Percentiles rank a stretch among this genome's conserved stretches.
Conservation (phyloP, 2,888 invertebrate genomes). For the Auanema sp. region DNA sequence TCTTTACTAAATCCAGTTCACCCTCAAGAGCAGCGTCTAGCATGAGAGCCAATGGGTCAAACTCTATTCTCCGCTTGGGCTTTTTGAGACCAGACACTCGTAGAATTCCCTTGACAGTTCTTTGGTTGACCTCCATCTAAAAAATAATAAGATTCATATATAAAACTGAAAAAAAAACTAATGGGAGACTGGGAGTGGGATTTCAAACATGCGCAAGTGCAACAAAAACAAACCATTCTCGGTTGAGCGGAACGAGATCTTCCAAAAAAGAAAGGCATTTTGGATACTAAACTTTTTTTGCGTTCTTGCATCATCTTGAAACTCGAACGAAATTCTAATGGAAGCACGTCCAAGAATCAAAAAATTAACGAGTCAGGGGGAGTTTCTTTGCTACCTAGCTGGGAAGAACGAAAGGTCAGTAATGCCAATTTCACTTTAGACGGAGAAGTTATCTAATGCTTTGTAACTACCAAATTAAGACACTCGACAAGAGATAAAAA, state of each 20-base stretch:
- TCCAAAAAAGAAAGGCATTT: too few relatives aligned
- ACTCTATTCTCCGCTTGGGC: conserved; percentile 79
- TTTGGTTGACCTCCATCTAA: conserved; percentile 8
- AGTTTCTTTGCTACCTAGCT: not conserved
- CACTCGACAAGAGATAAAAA: not conserved
- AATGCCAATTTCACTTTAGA: conserved; percentile 6
- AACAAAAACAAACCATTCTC: too few relatives aligned
- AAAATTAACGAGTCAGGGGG: too few relatives aligned
- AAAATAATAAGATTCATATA: not conserved
- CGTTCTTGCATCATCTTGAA: too few relatives aligned
- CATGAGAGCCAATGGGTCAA: conserved; percentile 92
- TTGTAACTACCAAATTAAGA: too few relatives aligned
- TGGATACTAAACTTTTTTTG: too few relatives aligned
- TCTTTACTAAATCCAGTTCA: conserved; percentile 91
- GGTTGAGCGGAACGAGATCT: too few relatives aligned
- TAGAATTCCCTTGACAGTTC: conserved; percentile 52
- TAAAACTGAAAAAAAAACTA: too few relatives aligned
- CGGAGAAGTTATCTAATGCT: not conserved
- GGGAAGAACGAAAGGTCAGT: conserved; percentile 1
- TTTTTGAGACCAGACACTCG: conserved; percentile 38
- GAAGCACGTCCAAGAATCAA: too few relatives aligned
- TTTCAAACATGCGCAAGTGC: too few relatives aligned
- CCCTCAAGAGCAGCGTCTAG: conserved; percentile 97
- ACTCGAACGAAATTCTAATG: too few relatives aligned
- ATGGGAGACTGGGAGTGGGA: too few relatives aligned